Percentiles rank a stretch among this genome's conserved stretches.
Evolutionary conservation across 2,797 vertebrate species (phyloP).

Genomic region (Hypotaenidia okinawae): DNA sequence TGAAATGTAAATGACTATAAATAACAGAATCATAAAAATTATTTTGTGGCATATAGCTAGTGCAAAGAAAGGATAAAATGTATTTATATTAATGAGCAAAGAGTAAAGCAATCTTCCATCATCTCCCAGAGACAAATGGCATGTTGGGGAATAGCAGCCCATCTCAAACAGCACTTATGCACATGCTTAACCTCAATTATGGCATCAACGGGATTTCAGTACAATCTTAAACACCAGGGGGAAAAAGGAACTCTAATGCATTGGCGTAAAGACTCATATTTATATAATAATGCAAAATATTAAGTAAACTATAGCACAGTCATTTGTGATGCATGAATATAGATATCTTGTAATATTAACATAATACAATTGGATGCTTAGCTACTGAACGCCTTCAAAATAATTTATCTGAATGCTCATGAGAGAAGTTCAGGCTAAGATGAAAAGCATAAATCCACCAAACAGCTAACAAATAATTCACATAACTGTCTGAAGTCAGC

Average conservation of each 20-base stretch:
- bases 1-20: neutral
- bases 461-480: slow-evolving; percentile 57
- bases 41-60: neutral
- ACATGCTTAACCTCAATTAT: slow-evolving; percentile 45
- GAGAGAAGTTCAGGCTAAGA: slow-evolving; percentile 49
- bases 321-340: slow-evolving; percentile 18
- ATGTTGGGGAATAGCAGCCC: neutral
- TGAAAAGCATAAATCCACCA: slow-evolving; percentile 55
- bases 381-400: slow-evolving; percentile 32
- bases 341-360: slow-evolving; percentile 31
- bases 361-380: slow-evolving; percentile 26
- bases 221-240: neutral
- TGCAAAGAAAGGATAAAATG: neutral
- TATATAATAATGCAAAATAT: slow-evolving; percentile 52
- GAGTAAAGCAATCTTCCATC: slow-evolving; percentile 18
- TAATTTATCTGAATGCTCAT: slow-evolving; percentile 56
- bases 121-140: neutral
- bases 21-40: neutral
- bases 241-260: neutral
- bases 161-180: slow-evolving; percentile 34
- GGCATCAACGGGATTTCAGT: neutral
- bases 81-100: slow-evolving; percentile 50
- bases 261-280: neutral
- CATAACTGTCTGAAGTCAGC: neutral
- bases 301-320: neutral